Conservation (phyloP, 2,113 vertebrate genomes). For the Pungitius pungitius region DNA sequence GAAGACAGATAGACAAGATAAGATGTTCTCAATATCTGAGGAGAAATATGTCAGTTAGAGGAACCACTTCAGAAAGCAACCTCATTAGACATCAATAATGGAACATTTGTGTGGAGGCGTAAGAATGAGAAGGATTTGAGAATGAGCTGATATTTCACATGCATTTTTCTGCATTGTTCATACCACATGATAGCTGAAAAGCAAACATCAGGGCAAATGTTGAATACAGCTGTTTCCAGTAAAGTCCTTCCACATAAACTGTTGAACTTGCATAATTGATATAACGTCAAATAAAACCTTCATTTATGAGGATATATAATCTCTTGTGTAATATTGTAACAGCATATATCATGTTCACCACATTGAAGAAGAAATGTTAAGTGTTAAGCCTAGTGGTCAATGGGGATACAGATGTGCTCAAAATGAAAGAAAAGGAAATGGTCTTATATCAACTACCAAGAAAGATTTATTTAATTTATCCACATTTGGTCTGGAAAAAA, state of each 20-base stretch:
- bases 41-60: slow-evolving; percentile 34
- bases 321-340: slow-evolving; percentile 39
- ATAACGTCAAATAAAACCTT: slow-evolving; percentile 59
- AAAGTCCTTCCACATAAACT: slow-evolving; percentile 36
- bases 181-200: slow-evolving; percentile 46
- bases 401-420: slow-evolving; percentile 22
- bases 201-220: slow-evolving; percentile 51
- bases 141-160: slow-evolving; percentile 32
- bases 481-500: slow-evolving; percentile 60
- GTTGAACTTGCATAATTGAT: slow-evolving; percentile 58
- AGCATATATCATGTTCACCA: slow-evolving; percentile 32
- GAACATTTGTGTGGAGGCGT: slow-evolving; percentile 42
- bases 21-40: slow-evolving; percentile 49
- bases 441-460: slow-evolving; percentile 61
- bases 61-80: slow-evolving; percentile 37
- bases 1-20: slow-evolving; percentile 54
- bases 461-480: slow-evolving; percentile 66
- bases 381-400: no score
- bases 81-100: slow-evolving; percentile 61
- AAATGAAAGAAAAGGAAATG: slow-evolving; percentile 44
- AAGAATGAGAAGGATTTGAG: slow-evolving; percentile 51
- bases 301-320: slow-evolving; percentile 44
- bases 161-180: slow-evolving; percentile 44
- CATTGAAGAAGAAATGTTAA: slow-evolving; percentile 40
- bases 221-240: slow-evolving; percentile 59